Evolutionary conservation across 2,797 vertebrate species (phyloP).

Genomic region (Leptodactylus fallax): DNA sequence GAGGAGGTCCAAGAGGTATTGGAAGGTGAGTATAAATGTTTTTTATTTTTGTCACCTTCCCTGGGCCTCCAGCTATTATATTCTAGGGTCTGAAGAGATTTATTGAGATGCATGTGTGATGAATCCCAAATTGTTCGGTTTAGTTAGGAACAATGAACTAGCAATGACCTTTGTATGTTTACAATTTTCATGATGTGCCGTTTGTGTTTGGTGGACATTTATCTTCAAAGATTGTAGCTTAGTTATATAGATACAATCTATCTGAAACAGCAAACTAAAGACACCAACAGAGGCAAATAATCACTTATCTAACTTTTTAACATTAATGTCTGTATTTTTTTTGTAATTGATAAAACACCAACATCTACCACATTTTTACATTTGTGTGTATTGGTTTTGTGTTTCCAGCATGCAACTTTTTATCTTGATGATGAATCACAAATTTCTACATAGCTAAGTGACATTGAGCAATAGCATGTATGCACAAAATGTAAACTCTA

Average conservation of each 20-base stretch:
- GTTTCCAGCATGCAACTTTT: not conserved
- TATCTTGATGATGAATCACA: not conserved
- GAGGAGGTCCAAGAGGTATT: too few relatives aligned
- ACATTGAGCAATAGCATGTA: constrained; percentile 6
- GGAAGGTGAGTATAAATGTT: too few relatives aligned
- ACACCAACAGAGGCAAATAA: not conserved
- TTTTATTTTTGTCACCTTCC: too few relatives aligned
- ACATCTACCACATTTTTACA: not conserved
- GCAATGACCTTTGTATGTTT: not conserved
- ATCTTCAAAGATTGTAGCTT: not conserved
- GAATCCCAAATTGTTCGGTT: too few relatives aligned
- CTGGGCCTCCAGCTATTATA: too few relatives aligned
- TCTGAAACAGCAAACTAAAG: not conserved
- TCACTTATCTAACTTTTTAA: not conserved
- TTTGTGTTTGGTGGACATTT: not conserved
- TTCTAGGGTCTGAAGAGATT: too few relatives aligned
- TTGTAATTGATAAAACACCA: not conserved
- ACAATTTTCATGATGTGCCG: not conserved
- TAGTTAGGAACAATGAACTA: not conserved
- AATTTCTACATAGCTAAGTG: not conserved
- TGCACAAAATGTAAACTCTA: not conserved
- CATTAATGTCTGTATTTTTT: not conserved
- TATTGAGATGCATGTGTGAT: too few relatives aligned
- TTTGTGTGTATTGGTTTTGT: not conserved
- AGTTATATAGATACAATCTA: not conserved